Conservation (phyloP, 2,797 vertebrate species). For the Lacerta bilineata region DNA sequence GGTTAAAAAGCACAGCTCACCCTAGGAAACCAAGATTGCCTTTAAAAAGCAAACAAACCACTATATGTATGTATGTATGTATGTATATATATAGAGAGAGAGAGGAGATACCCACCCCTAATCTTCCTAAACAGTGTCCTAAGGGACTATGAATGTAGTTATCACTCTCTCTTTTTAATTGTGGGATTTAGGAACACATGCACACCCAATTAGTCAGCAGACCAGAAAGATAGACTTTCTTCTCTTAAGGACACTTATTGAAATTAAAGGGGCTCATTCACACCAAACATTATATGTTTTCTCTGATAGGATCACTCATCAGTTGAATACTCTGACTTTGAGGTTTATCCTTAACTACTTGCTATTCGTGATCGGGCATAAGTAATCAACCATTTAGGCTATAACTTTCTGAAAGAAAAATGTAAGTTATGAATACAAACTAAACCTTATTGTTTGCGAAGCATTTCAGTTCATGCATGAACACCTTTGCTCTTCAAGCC, state of each 20-base stretch:
- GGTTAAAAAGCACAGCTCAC: no score
- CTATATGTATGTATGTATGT: no score
- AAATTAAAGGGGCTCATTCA: not conserved
- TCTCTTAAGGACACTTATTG: not conserved
- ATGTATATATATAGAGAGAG: no score
- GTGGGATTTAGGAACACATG: not conserved
- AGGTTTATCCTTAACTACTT: not conserved
- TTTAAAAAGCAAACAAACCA: no score
- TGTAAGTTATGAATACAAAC: not conserved
- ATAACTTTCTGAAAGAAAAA: constrained; percentile 1
- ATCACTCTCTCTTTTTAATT: not conserved
- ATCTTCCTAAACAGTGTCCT: not conserved
- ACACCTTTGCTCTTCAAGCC: constrained; percentile 4
- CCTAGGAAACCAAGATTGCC: no score
- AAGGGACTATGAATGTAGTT: not conserved
- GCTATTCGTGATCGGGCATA: not conserved
- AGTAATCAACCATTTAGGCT: not conserved
- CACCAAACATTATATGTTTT: not conserved
- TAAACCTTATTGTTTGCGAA: not conserved
- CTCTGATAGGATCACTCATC: not conserved
- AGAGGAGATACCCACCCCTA: not conserved
- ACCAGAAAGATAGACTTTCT: not conserved
- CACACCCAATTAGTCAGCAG: not conserved
- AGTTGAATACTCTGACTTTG: not conserved
- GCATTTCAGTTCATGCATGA: not conserved